Base-by-base conservation (phyloP, 2,113 vertebrate species). In the Catharus bicknelli region DNA sequence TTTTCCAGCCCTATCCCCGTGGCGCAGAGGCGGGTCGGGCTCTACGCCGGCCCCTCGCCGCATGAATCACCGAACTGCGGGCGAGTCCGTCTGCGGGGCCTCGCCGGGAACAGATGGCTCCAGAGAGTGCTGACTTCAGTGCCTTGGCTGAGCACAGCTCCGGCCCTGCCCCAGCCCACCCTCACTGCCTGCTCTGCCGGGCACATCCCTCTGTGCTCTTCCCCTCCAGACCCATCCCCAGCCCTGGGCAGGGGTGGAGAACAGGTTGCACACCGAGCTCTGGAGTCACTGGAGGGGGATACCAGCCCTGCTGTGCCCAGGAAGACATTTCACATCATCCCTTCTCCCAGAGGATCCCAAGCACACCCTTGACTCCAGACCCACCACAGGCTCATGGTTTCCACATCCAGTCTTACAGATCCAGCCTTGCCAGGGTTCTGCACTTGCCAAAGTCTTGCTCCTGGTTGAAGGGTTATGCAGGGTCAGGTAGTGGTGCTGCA, bases 31-130 rank as follows among this genome's bases (percentile, higher is more conserved):
- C 11, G 2, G 50, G 66, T 47, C 76, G 38, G 0, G 25, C 43
- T 34, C 34, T 23, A 5, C 2, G 15, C 88, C 27, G 14, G 38
- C 76, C 85, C 84, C 53, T 64, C 12, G 0, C 62, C 0, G 5
- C 43, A 12, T 63, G 67, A 66, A 89, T 94, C 94, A 42, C 77
- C 77, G 0, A 69, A 45, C 1, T 88, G 95, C 81, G 2, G 91
- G 50, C 50, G 50, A 27, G 50, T 16, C 87, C 40, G 40, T 40
- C 40, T 40, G 40, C 7, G 86, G 83, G 90, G 54, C 86, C 81
- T 86, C 2, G 7, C 43, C 1, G 83, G 80, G 93, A 97, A 59
- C 96, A 96, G 96, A 96, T 96, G 96, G 96, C 93, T 80, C 73
- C 0, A 1, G 75, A 45, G 75, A 81, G 62, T n/a, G 91, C 94